Conservation (phyloP, 2,113 vertebrate species). For the Odobenus rosmarus region DNA sequence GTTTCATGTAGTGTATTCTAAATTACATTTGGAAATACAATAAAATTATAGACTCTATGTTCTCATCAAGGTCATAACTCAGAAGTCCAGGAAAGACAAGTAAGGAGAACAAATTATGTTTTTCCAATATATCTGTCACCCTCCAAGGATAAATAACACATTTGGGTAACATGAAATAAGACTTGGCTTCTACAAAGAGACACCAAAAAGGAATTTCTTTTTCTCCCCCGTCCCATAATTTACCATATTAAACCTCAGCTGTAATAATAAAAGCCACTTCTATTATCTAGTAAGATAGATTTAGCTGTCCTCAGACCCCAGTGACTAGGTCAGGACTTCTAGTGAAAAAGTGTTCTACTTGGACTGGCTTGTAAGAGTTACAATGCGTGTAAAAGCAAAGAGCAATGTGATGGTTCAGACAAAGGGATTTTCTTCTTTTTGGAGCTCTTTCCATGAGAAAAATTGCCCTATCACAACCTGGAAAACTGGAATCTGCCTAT, state of each 20-base stretch:
- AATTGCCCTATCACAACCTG: not conserved
- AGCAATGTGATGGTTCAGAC: not conserved
- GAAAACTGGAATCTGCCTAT: not conserved
- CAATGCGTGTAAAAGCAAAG: not conserved
- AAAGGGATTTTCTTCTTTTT: not conserved
- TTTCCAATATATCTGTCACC: conserved; percentile 45
- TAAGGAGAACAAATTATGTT: conserved; percentile 53
- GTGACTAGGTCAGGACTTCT: not conserved
- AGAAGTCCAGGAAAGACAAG: conserved; percentile 26
- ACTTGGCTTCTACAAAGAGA: not conserved
- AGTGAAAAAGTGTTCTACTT: not conserved
- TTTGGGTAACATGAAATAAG: not conserved
- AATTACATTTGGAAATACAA: conserved; percentile 56
- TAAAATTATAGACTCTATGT: conserved; percentile 46
- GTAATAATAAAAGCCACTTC: not conserved
- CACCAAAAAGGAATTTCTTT: not conserved
- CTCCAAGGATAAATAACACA: conserved; percentile 50
- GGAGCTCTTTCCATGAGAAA: not conserved
- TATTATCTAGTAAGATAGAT: not conserved
- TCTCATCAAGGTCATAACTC: conserved; percentile 58
- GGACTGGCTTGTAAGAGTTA: not conserved
- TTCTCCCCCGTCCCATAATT: not conserved
- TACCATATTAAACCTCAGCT: not conserved
- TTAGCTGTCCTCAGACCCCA: not conserved
- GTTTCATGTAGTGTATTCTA: conserved; percentile 30